Percentiles rank a stretch among this genome's conserved stretches.
Conservation (phyloP, 2,797 vertebrate genomes). For the Malacoraja senta region DNA sequence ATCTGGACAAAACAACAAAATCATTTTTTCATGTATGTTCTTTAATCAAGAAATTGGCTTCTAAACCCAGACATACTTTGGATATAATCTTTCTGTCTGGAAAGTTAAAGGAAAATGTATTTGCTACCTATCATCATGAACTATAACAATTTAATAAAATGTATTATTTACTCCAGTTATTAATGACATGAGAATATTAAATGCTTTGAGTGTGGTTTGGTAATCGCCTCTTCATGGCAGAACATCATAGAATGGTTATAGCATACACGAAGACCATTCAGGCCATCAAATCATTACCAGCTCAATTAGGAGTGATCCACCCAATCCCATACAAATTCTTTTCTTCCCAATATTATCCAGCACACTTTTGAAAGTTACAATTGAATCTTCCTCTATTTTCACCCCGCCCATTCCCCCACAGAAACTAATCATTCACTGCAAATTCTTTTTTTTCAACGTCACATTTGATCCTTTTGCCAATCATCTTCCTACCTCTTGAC, state of each 20-base stretch:
- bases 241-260: not conserved
- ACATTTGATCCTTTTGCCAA: no score
- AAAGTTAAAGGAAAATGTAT: not conserved
- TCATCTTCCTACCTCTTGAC: no score
- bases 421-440: no score
- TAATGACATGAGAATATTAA: not conserved
- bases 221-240: not conserved
- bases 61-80: not conserved
- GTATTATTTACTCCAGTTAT: not conserved
- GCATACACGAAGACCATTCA: no score
- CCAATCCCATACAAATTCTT: no score
- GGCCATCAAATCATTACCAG: no score
- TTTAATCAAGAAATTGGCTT: not conserved
- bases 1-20: conserved; percentile 11
- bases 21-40: not conserved
- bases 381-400: no score
- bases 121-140: not conserved
- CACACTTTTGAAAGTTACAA: no score
- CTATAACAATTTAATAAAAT: not conserved
- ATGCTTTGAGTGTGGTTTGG: not conserved
- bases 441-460: no score
- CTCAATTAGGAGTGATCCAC: no score
- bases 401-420: no score
- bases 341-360: no score
- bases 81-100: not conserved